These are phyloP conservation scores for Drosophila limbata DNA, from an alignment of 2,888 invertebrate genomes.

Conservation along the genomic window DNA sequence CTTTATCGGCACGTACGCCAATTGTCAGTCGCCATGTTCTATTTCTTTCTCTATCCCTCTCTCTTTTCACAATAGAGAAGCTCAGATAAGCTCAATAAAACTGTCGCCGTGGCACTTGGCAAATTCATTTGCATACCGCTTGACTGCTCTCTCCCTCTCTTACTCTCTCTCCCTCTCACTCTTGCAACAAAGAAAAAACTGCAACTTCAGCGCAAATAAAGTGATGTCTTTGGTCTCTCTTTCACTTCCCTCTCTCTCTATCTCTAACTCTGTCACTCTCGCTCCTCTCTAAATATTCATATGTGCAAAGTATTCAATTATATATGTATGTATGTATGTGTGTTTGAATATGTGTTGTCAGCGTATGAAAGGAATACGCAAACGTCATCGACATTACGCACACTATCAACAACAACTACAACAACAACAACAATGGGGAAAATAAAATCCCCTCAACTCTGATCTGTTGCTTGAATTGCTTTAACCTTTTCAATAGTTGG, in stretches of 20 bases:
- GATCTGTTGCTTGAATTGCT: constrained; percentile 55
- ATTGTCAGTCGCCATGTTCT: constrained; percentile 39
- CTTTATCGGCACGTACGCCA: constrained; percentile 56
- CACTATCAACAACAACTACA: constrained; percentile 38
- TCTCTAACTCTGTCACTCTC: constrained; percentile 2
- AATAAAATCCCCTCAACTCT: constrained; percentile 36
- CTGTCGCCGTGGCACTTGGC: constrained; percentile 78
- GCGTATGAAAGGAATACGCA: constrained; percentile 64
- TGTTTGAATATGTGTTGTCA: constrained; percentile 6
- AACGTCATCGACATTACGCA: constrained; percentile 64
- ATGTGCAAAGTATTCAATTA: constrained; percentile 74
- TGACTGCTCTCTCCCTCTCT: constrained; percentile 4
- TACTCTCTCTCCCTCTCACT: neutral
- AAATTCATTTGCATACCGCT: constrained; percentile 69
- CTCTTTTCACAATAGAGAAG: constrained; percentile 26
- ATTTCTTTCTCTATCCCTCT: constrained; percentile 1
- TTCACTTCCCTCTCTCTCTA: neutral
- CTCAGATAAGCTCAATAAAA: constrained; percentile 77
- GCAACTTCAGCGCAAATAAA: constrained; percentile 73
- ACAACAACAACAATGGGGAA: constrained; percentile 27
- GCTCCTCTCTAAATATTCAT: constrained; percentile 54
- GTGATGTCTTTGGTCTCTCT: constrained; percentile 42
- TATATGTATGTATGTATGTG: constrained; percentile 23
- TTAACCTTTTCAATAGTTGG: constrained; percentile 63
- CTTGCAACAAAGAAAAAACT: constrained; percentile 62